These are phyloP conservation scores for Rhinogobius similis DNA, from an alignment of 2,113 vertebrate genomes.

Conservation along the genomic window DNA sequence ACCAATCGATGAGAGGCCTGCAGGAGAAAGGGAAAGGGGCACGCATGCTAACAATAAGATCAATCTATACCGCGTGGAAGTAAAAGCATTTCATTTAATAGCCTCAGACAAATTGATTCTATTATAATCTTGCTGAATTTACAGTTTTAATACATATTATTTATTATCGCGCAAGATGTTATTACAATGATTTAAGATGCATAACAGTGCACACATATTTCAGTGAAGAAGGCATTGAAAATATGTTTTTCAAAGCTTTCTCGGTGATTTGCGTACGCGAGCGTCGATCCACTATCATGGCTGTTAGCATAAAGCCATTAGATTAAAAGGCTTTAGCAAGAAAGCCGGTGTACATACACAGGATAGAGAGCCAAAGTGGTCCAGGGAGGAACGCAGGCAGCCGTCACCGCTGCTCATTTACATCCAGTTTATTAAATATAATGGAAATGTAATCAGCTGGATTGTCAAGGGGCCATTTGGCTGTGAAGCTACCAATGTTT, in stretches of 20 bases:
- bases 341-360: slow-evolving; percentile 35
- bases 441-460: not conserved
- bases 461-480: not conserved
- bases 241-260: slow-evolving; percentile 35
- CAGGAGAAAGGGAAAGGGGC: slow-evolving; percentile 34
- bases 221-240: slow-evolving; percentile 9
- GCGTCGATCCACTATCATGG: slow-evolving; percentile 40
- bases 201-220: not conserved
- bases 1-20: slow-evolving; percentile 49
- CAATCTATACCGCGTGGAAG: slow-evolving; percentile 29
- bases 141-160: not conserved
- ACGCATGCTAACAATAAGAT: slow-evolving; percentile 39
- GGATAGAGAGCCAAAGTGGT: slow-evolving; percentile 20
- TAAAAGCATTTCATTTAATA: not conserved
- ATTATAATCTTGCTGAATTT: not conserved
- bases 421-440: not conserved
- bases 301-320: slow-evolving; percentile 42
- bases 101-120: not conserved
- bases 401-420: not conserved
- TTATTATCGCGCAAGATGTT: not conserved
- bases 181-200: slow-evolving; percentile 4
- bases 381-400: not conserved
- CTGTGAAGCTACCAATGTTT: not conserved
- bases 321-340: slow-evolving; percentile 45
- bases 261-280: slow-evolving; percentile 31